These are phyloP conservation scores for Pomacea canaliculata DNA, from an alignment of 2,888 invertebrate species.

Conservation along the genomic window DNA sequence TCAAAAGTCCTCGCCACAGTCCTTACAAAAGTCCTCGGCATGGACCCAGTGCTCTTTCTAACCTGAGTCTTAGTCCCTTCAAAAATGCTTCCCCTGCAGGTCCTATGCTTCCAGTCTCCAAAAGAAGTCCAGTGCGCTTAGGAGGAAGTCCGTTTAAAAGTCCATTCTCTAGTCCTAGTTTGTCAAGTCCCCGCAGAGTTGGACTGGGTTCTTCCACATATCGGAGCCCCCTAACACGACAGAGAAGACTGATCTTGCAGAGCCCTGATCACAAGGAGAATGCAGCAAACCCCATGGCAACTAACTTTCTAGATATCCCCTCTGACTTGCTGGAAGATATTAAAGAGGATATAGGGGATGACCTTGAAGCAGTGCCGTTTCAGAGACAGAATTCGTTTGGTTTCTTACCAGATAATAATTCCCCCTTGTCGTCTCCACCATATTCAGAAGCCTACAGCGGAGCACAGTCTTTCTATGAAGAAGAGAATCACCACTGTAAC, in stretches of 20 bases:
- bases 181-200: conserved; percentile 7
- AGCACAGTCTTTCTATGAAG: background rate
- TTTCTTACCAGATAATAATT: conserved; percentile 1
- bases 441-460: background rate
- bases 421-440: background rate
- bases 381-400: conserved; percentile 21
- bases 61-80: conserved; percentile 40
- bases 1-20: conserved; percentile 19
- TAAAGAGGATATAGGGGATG: conserved; percentile 8
- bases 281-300: background rate
- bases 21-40: conserved; percentile 19
- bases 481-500: background rate
- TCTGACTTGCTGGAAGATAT: background rate
- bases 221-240: conserved; percentile 17
- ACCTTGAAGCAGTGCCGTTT: conserved; percentile 13
- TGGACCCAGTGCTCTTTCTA: conserved; percentile 37
- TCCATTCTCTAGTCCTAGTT: conserved; percentile 10
- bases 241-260: conserved; percentile 16
- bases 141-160: conserved; percentile 21
- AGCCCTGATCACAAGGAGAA: conserved; percentile 11
- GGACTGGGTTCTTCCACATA: conserved; percentile 3
- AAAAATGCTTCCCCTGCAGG: conserved; percentile 26
- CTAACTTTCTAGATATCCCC: conserved; percentile 8
- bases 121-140: conserved; percentile 8
- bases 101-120: conserved; percentile 7